Evolutionary conservation across 2,797 vertebrate species (phyloP).

Genomic region (Phrynocephalus vlangalii): DNA sequence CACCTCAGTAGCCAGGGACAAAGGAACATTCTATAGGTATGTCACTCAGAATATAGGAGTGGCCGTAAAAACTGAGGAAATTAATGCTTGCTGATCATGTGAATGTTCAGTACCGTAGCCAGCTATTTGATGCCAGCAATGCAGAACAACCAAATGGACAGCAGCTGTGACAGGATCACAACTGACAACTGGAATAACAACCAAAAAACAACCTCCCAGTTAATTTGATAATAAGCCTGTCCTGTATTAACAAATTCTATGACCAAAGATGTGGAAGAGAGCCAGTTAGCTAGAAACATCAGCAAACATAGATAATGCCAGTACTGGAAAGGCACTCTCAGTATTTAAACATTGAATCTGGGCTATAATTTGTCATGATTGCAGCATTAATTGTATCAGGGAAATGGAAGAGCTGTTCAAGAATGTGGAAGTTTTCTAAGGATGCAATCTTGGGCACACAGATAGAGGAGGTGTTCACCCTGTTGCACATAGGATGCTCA

Average conservation of each 20-base stretch:
- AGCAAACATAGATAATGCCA: constrained; percentile 13
- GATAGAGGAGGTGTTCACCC: background rate
- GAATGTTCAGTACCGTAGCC: background rate
- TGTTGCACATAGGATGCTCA: no score
- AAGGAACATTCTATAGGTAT: background rate
- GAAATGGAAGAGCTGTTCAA: constrained; percentile 10
- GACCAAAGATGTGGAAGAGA: constrained; percentile 59
- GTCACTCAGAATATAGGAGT: background rate
- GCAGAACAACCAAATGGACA: constrained; percentile 24
- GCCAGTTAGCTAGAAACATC: constrained; percentile 52
- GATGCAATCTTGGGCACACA: background rate
- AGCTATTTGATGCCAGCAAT: background rate
- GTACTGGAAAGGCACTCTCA: constrained; percentile 3
- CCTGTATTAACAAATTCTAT: constrained; percentile 63
- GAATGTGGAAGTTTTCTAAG: constrained; percentile 18
- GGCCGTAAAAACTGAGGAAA: background rate
- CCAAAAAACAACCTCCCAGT: constrained; percentile 66
- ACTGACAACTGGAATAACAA: constrained; percentile 65
- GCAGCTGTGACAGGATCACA: constrained; percentile 9
- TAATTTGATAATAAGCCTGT: constrained; percentile 72
- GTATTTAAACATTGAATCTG: constrained; percentile 20
- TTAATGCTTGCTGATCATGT: background rate
- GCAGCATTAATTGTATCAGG: constrained; percentile 12
- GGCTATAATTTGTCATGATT: constrained; percentile 28
- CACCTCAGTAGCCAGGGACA: background rate